These are phyloP conservation scores for Tupaia chinensis DNA, from an alignment of 2,113 vertebrate genomes.

Conservation along the genomic window DNA sequence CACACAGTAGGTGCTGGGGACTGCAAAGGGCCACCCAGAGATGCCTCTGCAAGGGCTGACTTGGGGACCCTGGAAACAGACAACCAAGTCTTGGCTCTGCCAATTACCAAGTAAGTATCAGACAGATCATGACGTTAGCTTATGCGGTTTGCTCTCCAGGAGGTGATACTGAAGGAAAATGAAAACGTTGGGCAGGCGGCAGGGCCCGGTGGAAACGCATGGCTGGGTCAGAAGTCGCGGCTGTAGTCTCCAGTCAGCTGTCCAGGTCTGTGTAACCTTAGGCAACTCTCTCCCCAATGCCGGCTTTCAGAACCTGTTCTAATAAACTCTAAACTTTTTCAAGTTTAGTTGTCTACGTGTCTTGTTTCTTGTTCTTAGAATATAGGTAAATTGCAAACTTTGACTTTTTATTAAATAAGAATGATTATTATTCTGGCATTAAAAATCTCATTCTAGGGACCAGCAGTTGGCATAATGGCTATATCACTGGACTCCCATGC, in stretches of 20 bases:
- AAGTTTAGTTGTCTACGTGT: not conserved
- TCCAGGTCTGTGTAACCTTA: too few relatives aligned
- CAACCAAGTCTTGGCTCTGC: not conserved
- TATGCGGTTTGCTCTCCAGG: not conserved
- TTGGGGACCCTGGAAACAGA: not conserved
- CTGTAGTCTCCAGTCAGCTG: rapidly evolving
- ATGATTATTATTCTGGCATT: too few relatives aligned
- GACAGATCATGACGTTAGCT: not conserved
- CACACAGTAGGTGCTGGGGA: not conserved
- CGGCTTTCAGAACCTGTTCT: not conserved
- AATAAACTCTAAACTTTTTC: not conserved
- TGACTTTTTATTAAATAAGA: not conserved
- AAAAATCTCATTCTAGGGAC: too few relatives aligned
- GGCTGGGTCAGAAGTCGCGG: not conserved
- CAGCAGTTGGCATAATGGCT: too few relatives aligned
- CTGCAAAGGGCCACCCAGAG: not conserved
- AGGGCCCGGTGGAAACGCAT: not conserved
- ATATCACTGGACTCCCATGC: too few relatives aligned
- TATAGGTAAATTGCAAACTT: not conserved
- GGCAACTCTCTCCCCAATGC: not conserved
- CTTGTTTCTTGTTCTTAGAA: not conserved
- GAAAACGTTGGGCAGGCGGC: not conserved
- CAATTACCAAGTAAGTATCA: not conserved
- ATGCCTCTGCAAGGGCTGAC: not conserved
- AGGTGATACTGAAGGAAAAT: not conserved